phyloP scores from a whole-genome alignment of 2,113 vertebrate genomes.

The Peromyscus maniculatus region DNA sequence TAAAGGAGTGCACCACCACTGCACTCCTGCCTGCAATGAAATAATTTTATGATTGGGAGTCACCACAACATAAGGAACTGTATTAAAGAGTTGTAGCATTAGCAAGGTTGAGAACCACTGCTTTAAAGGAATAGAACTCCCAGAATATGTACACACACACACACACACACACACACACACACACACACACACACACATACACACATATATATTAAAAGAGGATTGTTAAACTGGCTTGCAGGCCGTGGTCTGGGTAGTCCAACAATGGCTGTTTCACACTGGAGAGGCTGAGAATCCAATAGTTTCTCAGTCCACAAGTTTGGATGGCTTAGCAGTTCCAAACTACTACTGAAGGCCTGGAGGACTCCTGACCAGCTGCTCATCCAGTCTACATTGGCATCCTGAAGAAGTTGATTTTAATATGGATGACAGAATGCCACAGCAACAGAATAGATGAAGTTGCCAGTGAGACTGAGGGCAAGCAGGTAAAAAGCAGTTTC shows the following conservation, averaged over 20 bases:
- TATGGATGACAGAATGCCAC: neutral
- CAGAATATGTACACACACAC: neutral
- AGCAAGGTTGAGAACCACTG: neutral
- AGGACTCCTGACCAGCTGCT: neutral
- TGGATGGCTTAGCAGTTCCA: neutral
- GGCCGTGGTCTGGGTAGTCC: neutral
- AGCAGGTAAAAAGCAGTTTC: neutral
- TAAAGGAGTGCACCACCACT: too few species aligned
- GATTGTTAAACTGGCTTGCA: neutral
- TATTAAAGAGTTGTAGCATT: neutral
- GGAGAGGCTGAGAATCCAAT: neutral
- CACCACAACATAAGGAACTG: neutral
- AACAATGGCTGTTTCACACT: neutral
- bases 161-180: neutral
- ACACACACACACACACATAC: neutral
- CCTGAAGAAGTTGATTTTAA: neutral
- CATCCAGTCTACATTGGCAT: neutral
- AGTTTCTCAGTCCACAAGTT: neutral
- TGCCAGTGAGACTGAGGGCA: neutral
- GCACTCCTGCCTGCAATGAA: neutral
- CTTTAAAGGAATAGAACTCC: neutral
- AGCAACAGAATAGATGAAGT: neutral
- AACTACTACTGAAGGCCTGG: neutral
- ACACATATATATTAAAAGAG: neutral
- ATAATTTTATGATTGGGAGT: neutral